Base-by-base conservation (phyloP, 1,140 invertebrate species). In the Drosophila nikananu region DNA sequence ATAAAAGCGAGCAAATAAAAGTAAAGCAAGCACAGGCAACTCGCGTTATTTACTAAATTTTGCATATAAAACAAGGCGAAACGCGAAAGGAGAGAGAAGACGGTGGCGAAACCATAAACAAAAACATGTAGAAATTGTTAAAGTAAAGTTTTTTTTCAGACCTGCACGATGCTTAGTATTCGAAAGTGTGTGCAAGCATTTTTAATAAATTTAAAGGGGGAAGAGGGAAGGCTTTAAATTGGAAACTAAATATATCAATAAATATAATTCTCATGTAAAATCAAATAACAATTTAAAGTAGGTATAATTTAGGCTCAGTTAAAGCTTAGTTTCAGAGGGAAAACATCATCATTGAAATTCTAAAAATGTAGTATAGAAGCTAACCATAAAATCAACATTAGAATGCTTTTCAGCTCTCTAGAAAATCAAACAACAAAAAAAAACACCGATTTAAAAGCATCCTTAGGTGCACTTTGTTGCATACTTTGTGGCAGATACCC, bases 21-120 rank as follows among this genome's bases (percentile, higher is more conserved):
- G 81, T 89, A 89, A 90, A 89, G 74, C 66, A 89, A 89, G 84
- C 71, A 84, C 64, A 63, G 58, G 68, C 76, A 77, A 89, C 76
- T 49, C 71, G 81, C 86, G 86, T 64, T 89, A 90, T 89, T 89
- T 89, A 81, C 84, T 89, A 89, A 84, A 89, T 84, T 87, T 89
- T 89, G 70, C 84, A 90, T 84, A 90, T 75, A 79, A 72, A 89
- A 81, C 44, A 86, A 70, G 64, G 68, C 23, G 48, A 61, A 35
- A 48, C 35, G 44, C 39, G 42, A 41, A 55, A 41, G n/a, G 67
- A 44, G n/a, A 19, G 19, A n/a, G 51, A 58, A 58, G 42, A 48
- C 39, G 64, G 19, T 48, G 68, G 41, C 30, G 49, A 57, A 70
- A 49, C 19, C 67, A 65, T 66, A 66, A 66, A 66, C 63, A 66